These are phyloP conservation scores for Marmota flaviventris DNA, from an alignment of 2,113 vertebrate genomes.

Conservation along the genomic window DNA sequence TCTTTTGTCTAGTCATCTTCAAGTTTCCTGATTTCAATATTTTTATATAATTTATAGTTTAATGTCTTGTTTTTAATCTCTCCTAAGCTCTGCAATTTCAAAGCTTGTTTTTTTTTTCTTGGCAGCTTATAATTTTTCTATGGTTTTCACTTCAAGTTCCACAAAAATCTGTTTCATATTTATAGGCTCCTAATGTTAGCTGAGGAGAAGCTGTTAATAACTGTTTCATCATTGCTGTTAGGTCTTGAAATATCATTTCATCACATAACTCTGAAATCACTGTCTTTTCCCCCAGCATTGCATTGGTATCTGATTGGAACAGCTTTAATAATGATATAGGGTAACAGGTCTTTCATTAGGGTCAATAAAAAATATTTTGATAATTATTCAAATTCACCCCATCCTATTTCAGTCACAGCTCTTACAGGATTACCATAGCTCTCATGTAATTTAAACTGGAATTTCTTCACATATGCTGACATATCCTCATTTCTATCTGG, in stretches of 20 bases:
- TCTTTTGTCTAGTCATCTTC: conserved; percentile 98
- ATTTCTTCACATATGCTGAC: conserved; percentile 99
- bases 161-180: conserved; percentile 99
- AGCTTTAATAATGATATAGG: conserved; percentile 98
- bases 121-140: conserved; percentile 96
- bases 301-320: conserved; percentile 98
- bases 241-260: conserved; percentile 99
- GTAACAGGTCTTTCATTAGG: conserved; percentile 98
- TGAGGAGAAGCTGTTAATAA: conserved; percentile 97
- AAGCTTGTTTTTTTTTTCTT: conserved; percentile 97
- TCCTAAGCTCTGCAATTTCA: conserved; percentile 98
- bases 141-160: conserved; percentile 96
- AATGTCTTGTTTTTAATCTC: conserved; percentile 97
- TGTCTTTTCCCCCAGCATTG: conserved; percentile 97
- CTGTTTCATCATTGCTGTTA: conserved; percentile 99
- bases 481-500: conserved; percentile 99
- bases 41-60: conserved; percentile 98
- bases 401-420: conserved; percentile 99
- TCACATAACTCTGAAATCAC: conserved; percentile 99
- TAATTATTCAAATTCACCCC: conserved; percentile 99
- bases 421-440: conserved; percentile 97
- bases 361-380: conserved; percentile 99
- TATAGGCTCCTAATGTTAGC: conserved; percentile 97
- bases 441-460: conserved; percentile 98
- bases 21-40: conserved; percentile 95